Percentiles rank a stretch among this genome's conserved stretches.
Evolutionary conservation across 2,888 invertebrate species (phyloP).

Genomic region (Griposia aprilina): DNA sequence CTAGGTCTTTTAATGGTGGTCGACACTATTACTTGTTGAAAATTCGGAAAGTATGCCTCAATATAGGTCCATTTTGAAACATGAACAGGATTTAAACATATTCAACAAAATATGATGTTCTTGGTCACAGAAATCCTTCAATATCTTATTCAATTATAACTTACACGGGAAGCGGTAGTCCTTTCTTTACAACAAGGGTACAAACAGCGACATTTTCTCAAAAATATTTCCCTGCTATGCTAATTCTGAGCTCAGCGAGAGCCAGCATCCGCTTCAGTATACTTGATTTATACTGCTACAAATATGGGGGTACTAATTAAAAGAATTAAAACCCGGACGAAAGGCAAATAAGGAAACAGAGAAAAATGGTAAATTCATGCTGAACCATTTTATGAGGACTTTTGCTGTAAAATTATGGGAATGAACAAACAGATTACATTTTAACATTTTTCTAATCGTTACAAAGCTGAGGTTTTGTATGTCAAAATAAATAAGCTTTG

Average conservation of each 20-base stretch:
- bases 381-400: neutral
- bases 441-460: neutral
- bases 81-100: neutral
- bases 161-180: neutral
- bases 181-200: slow-evolving; percentile 1
- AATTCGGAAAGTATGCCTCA: neutral
- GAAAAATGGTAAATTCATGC: neutral
- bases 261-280: slow-evolving; percentile 9
- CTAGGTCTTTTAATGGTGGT: neutral
- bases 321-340: slow-evolving; percentile 29
- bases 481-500: too few relatives aligned
- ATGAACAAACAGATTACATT: neutral
- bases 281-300: slow-evolving; percentile 13
- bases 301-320: slow-evolving; percentile 24
- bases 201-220: neutral
- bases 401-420: neutral
- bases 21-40: neutral
- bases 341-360: slow-evolving; percentile 12
- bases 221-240: slow-evolving; percentile 18
- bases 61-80: neutral
- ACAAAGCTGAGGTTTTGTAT: neutral
- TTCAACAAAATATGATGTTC: neutral
- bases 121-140: neutral
- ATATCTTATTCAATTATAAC: neutral
- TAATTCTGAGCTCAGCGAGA: slow-evolving; percentile 23